Base-by-base conservation (phyloP, 1,140 invertebrate species). In the Zophobas morio region DNA sequence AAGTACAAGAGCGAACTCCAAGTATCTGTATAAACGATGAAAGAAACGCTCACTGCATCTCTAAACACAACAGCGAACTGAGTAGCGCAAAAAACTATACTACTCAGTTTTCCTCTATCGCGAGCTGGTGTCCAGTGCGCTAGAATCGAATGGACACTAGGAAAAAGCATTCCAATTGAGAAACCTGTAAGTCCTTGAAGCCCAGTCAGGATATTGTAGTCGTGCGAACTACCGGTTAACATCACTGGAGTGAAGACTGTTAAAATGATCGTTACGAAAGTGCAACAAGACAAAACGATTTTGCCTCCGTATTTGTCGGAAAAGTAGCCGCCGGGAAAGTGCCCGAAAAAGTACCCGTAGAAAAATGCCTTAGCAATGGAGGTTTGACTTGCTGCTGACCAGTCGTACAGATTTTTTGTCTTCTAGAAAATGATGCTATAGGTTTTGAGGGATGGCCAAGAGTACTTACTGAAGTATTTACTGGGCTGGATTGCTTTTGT, bases 1-100 rank as follows among this genome's bases (percentile, higher is more conserved):
- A 96, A 88, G 84, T 96, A 96, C 86, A 95, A 96, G 0, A 95
- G 94, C 0, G 90, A 89, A 1, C 92, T 89, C 94, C 94, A 96
- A 35, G 92, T 91, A 5, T 90, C 88, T 0, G 88, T 88, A 76
- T 91, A 87, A 76, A 91, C 87, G 8, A 95, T 88, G 1, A 94
- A 87, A 8, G 92, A 84, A 4, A 94, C 94, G 6, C 92, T 94
- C 0, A 94, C 77, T 0, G 91, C 88, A 8, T 94, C 93, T 0
- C 94, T 92, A 20, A 95, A 88, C n/a, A 96, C 94, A 20, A 94
- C 95, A 72, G 84, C 83, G 40, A 86, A 82, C 83, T 89, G 91
- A 8, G 3, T 46, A 3, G 3, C 42, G 42, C 3, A 3, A 46
- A 46, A 46, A 4, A 8, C 3, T 4, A 46, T 4, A 3, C 42